phyloP scores from a whole-genome alignment of 2,113 vertebrate species.

The Panthera leo region DNA sequence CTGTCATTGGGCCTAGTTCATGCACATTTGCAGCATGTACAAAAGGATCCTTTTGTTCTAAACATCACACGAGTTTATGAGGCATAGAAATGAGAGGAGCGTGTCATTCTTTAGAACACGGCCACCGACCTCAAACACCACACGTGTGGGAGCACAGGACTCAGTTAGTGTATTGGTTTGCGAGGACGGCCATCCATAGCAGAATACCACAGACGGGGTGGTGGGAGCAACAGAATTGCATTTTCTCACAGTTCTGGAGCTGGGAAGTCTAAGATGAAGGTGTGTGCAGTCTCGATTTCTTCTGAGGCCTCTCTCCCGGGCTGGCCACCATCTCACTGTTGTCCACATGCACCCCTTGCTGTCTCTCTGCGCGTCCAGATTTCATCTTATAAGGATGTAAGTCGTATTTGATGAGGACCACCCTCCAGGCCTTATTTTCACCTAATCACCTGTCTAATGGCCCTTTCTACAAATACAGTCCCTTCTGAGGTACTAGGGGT shows the following conservation, averaged over 20 bases:
- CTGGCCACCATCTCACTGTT: background rate
- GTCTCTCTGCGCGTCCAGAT: background rate
- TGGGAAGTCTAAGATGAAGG: background rate
- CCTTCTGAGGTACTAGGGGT: background rate
- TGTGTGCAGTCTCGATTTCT: background rate
- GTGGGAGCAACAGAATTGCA: background rate
- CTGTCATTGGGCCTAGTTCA: conserved; percentile 60
- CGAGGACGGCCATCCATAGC: background rate
- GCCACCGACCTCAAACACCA: background rate
- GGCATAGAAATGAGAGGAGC: background rate
- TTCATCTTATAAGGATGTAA: background rate
- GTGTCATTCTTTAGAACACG: background rate
- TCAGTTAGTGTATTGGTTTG: background rate
- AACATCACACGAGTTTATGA: background rate
- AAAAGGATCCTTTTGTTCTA: conserved; percentile 55
- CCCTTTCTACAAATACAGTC: background rate
- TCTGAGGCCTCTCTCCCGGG: background rate
- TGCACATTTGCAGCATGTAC: conserved; percentile 42
- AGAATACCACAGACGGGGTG: background rate
- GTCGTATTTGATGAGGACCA: background rate
- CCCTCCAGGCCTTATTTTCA: background rate
- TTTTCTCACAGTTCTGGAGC: background rate
- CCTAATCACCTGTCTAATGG: background rate
- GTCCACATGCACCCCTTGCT: rapidly evolving
- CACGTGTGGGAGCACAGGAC: background rate